phyloP scores from a whole-genome alignment of 2,888 invertebrate genomes.

The Drosophila fulvimacula region DNA sequence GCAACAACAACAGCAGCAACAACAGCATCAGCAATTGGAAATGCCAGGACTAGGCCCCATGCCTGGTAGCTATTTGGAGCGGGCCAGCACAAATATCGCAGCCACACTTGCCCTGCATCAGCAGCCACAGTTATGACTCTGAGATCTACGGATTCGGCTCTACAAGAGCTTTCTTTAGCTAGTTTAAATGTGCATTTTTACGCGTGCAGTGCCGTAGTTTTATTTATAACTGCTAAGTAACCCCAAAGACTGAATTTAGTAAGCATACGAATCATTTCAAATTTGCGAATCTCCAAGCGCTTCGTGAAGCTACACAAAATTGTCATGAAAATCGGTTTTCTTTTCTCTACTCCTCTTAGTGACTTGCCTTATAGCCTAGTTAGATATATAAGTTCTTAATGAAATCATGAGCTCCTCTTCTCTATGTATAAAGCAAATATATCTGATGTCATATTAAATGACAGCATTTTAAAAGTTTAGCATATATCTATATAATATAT shows the following conservation, averaged over 20 bases:
- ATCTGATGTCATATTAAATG: conserved; percentile 45
- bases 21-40: conserved; percentile 56
- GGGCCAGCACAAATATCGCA: conserved; percentile 67
- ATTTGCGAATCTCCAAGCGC: conserved; percentile 42
- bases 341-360: conserved; percentile 21
- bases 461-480: conserved; percentile 21
- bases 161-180: conserved; percentile 84
- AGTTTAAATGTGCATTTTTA: conserved; percentile 31
- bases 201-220: conserved; percentile 43
- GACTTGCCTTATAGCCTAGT: conserved; percentile 20
- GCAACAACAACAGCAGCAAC: conserved; percentile 58
- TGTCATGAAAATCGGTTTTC: conserved; percentile 34
- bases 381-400: conserved; percentile 19
- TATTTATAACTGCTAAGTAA: conserved; percentile 49
- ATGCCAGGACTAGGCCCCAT: conserved; percentile 61
- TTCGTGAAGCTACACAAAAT: conserved; percentile 30
- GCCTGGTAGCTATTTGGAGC: conserved; percentile 67
- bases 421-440: conserved; percentile 18
- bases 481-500: conserved; percentile 5
- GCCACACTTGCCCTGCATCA: conserved; percentile 77
- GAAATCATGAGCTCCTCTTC: conserved; percentile 26
- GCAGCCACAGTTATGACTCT: conserved; percentile 85
- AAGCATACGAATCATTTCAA: conserved; percentile 53
- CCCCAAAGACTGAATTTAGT: conserved; percentile 80
- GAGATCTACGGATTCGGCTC: conserved; percentile 84